Conservation (phyloP, 2,113 vertebrate genomes). For the Speoplatyrhinus poulsoni region DNA sequence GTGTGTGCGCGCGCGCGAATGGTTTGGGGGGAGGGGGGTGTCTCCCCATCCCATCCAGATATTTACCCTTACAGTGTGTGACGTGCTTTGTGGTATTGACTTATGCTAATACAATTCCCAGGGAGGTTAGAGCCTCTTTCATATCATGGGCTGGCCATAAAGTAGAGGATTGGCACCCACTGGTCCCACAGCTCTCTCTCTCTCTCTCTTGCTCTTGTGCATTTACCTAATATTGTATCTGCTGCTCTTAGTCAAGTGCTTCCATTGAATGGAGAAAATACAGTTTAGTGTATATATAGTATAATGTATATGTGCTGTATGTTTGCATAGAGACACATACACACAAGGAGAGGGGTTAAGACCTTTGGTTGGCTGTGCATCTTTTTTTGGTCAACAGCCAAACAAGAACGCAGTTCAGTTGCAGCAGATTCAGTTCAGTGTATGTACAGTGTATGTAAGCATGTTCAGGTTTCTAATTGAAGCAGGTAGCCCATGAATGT, state of each 20-base stretch:
- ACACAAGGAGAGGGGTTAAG: constrained; percentile 38
- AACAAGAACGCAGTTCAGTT: constrained; percentile 6
- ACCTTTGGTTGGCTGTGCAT: not conserved
- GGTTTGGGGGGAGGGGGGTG: not conserved
- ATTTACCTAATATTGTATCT: not conserved
- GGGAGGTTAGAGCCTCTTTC: constrained; percentile 69
- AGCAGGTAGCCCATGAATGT: not conserved
- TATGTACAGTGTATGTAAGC: constrained; percentile 1
- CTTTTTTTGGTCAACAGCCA: constrained; percentile 9
- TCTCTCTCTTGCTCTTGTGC: constrained; percentile 23
- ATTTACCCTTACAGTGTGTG: constrained; percentile 59
- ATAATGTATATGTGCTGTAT: no score
- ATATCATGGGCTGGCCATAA: constrained; percentile 59
- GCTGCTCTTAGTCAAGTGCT: not conserved
- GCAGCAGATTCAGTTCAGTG: not conserved
- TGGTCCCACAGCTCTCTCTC: constrained; percentile 54
- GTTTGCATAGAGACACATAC: not conserved
- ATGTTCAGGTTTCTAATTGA: not conserved
- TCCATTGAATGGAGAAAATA: no score
- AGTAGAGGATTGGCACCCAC: constrained; percentile 46
- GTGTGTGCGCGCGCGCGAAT: not conserved
- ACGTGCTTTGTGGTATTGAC: constrained; percentile 71
- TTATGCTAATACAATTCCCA: constrained; percentile 68
- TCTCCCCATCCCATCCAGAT: constrained; percentile 49
- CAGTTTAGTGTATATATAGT: no score